Percentiles rank a stretch among this genome's conserved stretches.
phyloP scores from a whole-genome alignment of 2,113 vertebrate species.

The Hyperoodon ampullatus region DNA sequence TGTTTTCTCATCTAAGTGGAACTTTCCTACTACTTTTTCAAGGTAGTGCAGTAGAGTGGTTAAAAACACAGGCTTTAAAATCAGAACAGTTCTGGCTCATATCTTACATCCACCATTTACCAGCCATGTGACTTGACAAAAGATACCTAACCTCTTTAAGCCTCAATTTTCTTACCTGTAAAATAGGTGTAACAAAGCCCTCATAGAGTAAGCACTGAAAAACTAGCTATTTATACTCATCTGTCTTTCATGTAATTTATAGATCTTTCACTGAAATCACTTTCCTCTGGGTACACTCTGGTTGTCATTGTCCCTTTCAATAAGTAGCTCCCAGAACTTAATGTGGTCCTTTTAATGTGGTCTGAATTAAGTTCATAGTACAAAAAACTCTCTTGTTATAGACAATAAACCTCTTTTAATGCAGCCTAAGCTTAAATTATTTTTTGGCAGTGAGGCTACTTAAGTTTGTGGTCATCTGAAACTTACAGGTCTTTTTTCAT shows the following conservation, averaged over 20 bases:
- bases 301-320: neutral
- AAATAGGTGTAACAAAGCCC: neutral
- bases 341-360: neutral
- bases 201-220: neutral
- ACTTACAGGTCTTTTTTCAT: neutral
- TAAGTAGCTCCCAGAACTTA: neutral
- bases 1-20: neutral
- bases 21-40: neutral
- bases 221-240: neutral
- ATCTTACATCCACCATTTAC: neutral
- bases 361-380: neutral
- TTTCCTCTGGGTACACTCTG: neutral
- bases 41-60: neutral
- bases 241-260: neutral
- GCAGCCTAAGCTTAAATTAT: neutral
- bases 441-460: neutral
- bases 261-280: neutral
- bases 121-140: neutral
- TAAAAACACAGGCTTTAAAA: neutral
- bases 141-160: neutral
- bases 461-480: neutral
- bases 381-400: neutral
- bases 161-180: too few species aligned
- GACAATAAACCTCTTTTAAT: neutral
- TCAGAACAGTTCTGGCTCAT: neutral